Percentiles rank a stretch among this genome's conserved stretches.
Evolutionary conservation across 2,113 vertebrate species (phyloP).

Genomic region (Sebastes fasciatus): DNA sequence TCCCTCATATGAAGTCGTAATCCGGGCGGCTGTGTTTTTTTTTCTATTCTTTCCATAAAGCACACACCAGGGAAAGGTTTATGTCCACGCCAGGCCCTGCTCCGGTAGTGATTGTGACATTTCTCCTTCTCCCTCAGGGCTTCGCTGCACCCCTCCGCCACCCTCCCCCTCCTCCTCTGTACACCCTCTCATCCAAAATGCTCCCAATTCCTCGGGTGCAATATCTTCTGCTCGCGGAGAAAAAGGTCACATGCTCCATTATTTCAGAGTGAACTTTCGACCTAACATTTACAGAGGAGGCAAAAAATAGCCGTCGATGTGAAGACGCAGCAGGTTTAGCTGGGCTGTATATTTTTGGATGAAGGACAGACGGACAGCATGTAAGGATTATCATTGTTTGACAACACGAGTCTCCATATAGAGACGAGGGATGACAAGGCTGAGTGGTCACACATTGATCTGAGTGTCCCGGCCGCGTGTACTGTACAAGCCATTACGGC

Average conservation of each 20-base stretch:
- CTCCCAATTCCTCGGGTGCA: conserved; percentile 76
- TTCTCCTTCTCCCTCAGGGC: conserved; percentile 77
- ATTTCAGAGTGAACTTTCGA: conserved; percentile 83
- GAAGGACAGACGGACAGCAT: conserved; percentile 40
- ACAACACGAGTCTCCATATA: conserved; percentile 44
- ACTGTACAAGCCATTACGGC: conserved; percentile 41
- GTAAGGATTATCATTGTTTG: conserved; percentile 54
- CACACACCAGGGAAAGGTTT: conserved; percentile 58
- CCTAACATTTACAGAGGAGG: conserved; percentile 84
- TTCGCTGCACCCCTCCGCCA: conserved; percentile 27
- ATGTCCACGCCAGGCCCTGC: conserved; percentile 65
- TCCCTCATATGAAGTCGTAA: conserved; percentile 41
- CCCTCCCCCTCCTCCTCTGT: conserved; percentile 23
- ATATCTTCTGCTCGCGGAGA: conserved; percentile 76
- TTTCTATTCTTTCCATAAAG: neutral
- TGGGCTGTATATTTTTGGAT: conserved; percentile 54
- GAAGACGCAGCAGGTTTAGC: conserved; percentile 64
- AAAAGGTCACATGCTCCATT: conserved; percentile 86
- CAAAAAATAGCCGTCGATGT: conserved; percentile 75
- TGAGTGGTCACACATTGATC: conserved; percentile 59
- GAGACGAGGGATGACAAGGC: conserved; percentile 28
- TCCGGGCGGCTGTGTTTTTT: conserved; percentile 10
- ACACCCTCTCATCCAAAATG: conserved; percentile 77
- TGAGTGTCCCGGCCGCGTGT: conserved; percentile 19
- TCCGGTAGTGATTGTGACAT: conserved; percentile 82